Conservation (phyloP, 2,113 vertebrate species). For the Urocynchramus pylzowi region DNA sequence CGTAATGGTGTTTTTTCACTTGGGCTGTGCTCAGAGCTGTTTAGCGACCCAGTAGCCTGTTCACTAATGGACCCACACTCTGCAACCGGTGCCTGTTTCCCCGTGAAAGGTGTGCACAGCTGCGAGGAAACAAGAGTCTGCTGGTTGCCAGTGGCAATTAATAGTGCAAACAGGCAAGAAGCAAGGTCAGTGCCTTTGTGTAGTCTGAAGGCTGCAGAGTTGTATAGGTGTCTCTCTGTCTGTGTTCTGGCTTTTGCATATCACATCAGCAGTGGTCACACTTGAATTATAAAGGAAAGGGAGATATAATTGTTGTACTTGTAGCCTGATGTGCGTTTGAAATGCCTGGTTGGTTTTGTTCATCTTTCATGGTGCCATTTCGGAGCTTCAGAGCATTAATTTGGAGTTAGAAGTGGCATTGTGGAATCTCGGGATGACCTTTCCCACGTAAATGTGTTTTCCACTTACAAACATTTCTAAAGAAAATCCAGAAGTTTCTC, state of each 20-base stretch:
- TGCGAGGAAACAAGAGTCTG: neutral
- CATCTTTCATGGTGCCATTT: fast-evolving
- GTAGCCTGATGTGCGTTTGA: fast-evolving
- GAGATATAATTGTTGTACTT: neutral
- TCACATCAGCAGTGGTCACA: neutral
- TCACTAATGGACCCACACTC: fast-evolving
- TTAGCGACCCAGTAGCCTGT: neutral
- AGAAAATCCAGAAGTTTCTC: neutral
- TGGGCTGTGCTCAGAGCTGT: neutral
- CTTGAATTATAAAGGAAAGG: fast-evolving
- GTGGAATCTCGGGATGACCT: neutral
- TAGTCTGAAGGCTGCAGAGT: neutral
- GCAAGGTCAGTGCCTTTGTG: too few species aligned
- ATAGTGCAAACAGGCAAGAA: neutral
- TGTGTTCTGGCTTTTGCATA: neutral
- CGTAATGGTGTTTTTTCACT: neutral
- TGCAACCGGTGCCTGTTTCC: neutral
- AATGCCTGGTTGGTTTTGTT: neutral
- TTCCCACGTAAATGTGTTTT: neutral
- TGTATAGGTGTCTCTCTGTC: neutral
- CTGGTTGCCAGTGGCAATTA: neutral
- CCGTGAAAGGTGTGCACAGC: neutral
- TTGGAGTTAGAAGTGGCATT: neutral
- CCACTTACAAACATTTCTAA: neutral
- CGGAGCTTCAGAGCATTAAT: neutral